A percentile compares a stretch with the other conserved stretches of the same genome.
Conservation (phyloP, 35 echinoderm and acorn worm genomes). For the Apostichopus parvimensis region DNA sequence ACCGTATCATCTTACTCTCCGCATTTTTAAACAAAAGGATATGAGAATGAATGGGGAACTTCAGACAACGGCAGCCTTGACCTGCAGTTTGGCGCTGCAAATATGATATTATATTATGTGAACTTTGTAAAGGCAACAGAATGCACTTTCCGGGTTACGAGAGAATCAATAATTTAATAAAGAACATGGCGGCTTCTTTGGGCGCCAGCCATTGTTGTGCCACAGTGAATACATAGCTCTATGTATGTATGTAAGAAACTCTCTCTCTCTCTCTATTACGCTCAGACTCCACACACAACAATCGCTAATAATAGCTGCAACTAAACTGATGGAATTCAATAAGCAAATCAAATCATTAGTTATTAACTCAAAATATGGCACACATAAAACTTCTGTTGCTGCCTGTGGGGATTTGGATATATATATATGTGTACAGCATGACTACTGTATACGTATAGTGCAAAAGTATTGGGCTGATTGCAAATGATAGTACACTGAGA, state of each 20-base stretch:
- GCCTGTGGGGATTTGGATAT: not conserved
- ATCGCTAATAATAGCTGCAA: not conserved
- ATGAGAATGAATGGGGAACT: not conserved
- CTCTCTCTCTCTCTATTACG: not conserved
- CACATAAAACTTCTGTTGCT: not conserved
- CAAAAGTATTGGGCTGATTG: too few species aligned
- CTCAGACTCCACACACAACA: not conserved
- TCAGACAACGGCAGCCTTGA: not conserved
- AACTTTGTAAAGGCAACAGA: slow-evolving; percentile 13
- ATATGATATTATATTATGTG: slow-evolving; percentile 22
- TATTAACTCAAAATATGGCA: not conserved
- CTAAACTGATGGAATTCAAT: not conserved
- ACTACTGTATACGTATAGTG: not conserved
- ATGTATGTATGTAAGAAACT: not conserved
- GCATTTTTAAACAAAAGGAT: not conserved
- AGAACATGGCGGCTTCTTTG: slow-evolving; percentile 15
- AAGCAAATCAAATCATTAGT: not conserved
- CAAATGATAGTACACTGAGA: too few species aligned
- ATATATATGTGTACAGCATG: too few species aligned
- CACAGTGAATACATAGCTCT: not conserved
- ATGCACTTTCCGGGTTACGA: slow-evolving; percentile 16
- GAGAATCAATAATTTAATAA: slow-evolving; percentile 39
- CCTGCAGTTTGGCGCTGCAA: not conserved
- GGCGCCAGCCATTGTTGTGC: not conserved
- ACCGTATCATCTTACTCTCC: not conserved